A percentile compares a stretch with the other conserved stretches of the same genome.
phyloP scores from a whole-genome alignment of 2,113 vertebrate genomes.

The Calidris pygmaea region DNA sequence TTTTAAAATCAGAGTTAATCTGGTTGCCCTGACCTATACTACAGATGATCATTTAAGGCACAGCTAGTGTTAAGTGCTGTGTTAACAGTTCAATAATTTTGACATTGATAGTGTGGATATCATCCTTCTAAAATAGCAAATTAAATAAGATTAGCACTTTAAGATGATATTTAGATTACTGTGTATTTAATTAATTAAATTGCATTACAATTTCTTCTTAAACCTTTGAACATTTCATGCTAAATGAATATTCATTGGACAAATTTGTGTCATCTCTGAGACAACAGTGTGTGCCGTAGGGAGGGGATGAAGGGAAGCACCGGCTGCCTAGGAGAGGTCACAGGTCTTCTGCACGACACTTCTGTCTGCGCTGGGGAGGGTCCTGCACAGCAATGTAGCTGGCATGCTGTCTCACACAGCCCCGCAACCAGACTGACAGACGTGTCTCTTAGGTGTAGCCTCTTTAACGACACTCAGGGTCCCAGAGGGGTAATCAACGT shows the following conservation, averaged over 20 bases:
- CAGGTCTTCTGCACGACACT: background rate
- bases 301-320: background rate
- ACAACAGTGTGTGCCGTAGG: background rate
- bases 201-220: background rate
- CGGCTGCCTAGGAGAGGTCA: background rate
- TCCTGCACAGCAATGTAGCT: background rate
- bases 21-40: background rate
- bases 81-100: background rate
- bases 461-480: background rate
- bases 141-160: background rate
- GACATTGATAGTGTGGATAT: background rate
- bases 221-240: background rate
- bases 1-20: background rate
- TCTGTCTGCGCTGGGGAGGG: no score
- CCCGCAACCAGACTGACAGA: background rate
- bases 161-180: background rate
- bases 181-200: background rate
- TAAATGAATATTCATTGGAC: accelerated
- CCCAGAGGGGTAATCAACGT: background rate
- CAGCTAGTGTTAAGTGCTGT: background rate
- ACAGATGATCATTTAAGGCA: background rate
- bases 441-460: background rate
- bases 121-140: background rate
- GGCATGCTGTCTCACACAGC: background rate
- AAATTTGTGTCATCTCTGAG: background rate